Percentiles rank a stretch among this genome's conserved stretches.
These are phyloP conservation scores for Dicyrtomina minuta DNA, from an alignment of 2,888 invertebrate species.

Conservation along the genomic window DNA sequence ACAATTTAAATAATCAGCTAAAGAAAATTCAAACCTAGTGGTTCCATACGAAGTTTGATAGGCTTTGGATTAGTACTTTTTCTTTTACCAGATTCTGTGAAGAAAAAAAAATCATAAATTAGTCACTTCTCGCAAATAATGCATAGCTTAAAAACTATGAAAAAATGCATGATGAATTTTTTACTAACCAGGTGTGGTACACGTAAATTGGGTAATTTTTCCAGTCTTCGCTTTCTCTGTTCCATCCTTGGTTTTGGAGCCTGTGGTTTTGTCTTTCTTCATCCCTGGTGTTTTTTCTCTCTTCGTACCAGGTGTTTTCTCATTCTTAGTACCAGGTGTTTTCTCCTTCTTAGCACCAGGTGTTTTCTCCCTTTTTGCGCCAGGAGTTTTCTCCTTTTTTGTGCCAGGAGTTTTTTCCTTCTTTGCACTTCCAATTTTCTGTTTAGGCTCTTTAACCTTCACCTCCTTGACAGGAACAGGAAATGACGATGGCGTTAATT, in stretches of 20 bases:
- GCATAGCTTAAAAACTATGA: neutral
- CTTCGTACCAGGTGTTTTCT: neutral
- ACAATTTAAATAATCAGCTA: too few species aligned
- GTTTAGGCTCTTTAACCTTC: slow-evolving; percentile 28
- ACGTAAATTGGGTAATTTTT: slow-evolving; percentile 17
- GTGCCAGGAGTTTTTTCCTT: slow-evolving; percentile 19
- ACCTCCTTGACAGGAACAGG: slow-evolving; percentile 16
- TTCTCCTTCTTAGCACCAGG: neutral
- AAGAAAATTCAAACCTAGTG: neutral
- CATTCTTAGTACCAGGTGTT: neutral
- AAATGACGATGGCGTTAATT: neutral
- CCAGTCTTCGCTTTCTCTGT: slow-evolving; percentile 11
- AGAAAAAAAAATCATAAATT: neutral
- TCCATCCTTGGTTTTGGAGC: neutral
- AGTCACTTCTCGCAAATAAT: neutral
- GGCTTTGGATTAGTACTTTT: neutral
- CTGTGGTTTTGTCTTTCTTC: too few species aligned
- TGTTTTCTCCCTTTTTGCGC: neutral
- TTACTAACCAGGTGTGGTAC: slow-evolving; percentile 13
- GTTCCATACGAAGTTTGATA: neutral
- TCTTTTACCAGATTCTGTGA: neutral
- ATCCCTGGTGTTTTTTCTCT: too few species aligned
- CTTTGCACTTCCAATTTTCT: slow-evolving; percentile 11
- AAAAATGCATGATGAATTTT: too few species aligned
- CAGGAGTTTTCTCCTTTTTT: slow-evolving; percentile 9